Percentiles rank a stretch among this genome's conserved stretches.
These are phyloP conservation scores for Suncus etruscus DNA, from an alignment of 2,113 vertebrate species.

Conservation along the genomic window DNA sequence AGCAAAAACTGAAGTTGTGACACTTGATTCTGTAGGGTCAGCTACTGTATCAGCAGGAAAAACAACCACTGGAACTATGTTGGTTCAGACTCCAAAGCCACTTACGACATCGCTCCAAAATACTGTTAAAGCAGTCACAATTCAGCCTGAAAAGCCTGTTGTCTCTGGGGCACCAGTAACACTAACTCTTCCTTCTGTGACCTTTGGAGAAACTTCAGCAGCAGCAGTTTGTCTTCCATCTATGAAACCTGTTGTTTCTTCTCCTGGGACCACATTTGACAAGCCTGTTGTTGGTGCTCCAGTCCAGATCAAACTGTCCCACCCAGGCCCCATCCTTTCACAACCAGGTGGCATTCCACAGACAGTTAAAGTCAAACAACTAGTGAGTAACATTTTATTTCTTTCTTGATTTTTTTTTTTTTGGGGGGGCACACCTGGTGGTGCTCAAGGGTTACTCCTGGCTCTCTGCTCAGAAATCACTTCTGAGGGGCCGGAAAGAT, in stretches of 20 bases:
- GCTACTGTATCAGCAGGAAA: slow-evolving; percentile 39
- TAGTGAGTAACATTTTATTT: slow-evolving; percentile 87
- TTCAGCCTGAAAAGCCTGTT: slow-evolving; percentile 77
- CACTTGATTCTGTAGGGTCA: slow-evolving; percentile 58
- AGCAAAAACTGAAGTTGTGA: slow-evolving; percentile 53
- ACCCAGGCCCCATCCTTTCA: slow-evolving; percentile 49
- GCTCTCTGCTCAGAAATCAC: no score
- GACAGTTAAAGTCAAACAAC: slow-evolving; percentile 85
- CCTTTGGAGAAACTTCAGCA: slow-evolving; percentile 63
- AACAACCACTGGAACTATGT: slow-evolving; percentile 55
- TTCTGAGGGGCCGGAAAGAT: no score
- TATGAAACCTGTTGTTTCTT: slow-evolving; percentile 77
- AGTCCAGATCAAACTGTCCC: slow-evolving; percentile 82
- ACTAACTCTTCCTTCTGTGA: slow-evolving; percentile 60
- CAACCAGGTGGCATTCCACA: slow-evolving; percentile 79
- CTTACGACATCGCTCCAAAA: slow-evolving; percentile 28
- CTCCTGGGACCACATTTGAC: slow-evolving; percentile 56
- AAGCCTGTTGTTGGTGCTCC: slow-evolving; percentile 77
- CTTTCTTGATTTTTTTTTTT: not conserved
- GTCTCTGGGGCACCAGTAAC: slow-evolving; percentile 59
- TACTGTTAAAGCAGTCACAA: slow-evolving; percentile 20
- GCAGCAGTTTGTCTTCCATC: slow-evolving; percentile 69
- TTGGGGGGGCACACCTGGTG: no score
- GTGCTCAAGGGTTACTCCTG: no score
- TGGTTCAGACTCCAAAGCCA: slow-evolving; percentile 80